Percentiles rank a stretch among this genome's conserved stretches.
Evolutionary conservation across 2,888 invertebrate genomes (phyloP).

Genomic region (Drosophila dives): DNA sequence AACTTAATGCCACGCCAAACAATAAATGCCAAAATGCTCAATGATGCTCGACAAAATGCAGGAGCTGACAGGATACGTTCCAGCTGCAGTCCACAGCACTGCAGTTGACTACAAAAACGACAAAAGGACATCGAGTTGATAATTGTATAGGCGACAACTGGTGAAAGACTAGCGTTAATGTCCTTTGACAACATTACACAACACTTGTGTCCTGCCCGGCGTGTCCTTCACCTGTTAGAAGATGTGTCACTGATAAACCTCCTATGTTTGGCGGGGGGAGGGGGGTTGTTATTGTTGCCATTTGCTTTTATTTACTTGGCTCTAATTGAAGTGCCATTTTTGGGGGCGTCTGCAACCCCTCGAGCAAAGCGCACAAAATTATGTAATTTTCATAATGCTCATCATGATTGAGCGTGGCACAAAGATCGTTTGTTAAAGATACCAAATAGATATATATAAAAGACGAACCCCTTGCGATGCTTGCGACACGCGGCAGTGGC

Average conservation of each 20-base stretch:
- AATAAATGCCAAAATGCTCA: constrained; percentile 69
- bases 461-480: constrained; percentile 23
- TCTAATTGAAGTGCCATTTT: constrained; percentile 73
- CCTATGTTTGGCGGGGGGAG: neutral
- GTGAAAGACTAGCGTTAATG: constrained; percentile 38
- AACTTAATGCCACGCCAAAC: constrained; percentile 50
- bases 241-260: constrained; percentile 18
- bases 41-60: constrained; percentile 52
- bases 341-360: constrained; percentile 56
- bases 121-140: constrained; percentile 54
- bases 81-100: constrained; percentile 13
- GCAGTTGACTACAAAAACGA: constrained; percentile 5
- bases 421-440: constrained; percentile 65
- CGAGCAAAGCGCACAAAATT: constrained; percentile 48
- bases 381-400: constrained; percentile 79
- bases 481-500: constrained; percentile 55
- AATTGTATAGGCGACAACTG: constrained; percentile 59
- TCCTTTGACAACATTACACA: neutral
- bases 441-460: constrained; percentile 6
- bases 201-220: neutral
- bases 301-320: constrained; percentile 58
- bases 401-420: constrained; percentile 59
- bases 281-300: neutral
- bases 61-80: constrained; percentile 24
- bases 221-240: constrained; percentile 32